Base-by-base conservation (phyloP, 2,888 invertebrate genomes). In the Lepidocyrtoides sp. region DNA sequence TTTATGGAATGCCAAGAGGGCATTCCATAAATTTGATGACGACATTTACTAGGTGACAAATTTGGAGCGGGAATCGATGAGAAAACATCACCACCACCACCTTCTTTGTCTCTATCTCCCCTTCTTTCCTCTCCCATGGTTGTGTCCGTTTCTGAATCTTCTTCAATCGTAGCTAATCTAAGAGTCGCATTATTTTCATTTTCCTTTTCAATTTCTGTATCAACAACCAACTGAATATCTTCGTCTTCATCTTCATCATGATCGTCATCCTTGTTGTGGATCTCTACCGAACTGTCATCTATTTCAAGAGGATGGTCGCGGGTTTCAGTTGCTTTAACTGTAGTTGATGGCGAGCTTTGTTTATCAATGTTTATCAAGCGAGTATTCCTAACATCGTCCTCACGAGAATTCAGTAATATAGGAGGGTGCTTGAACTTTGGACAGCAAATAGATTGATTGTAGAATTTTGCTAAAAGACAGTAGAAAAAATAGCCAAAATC, bases 1-100 rank as follows among this genome's bases (percentile, higher is more conserved):
- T 87, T 91, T 91, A 92, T 14, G 92, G 92, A 92, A 29, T 92
- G 92, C 41, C 92, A 91, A 26, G 91, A 48, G 12, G 92, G 91
- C 91, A 91, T 92, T 26, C 77, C 89, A 66, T 72, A 83, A 17
- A 75, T 26, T 48, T 75, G 89, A 12, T 83, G 83, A 2, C 63
- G 82, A 32, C 89, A 89, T n/a, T 60, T 89, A 2, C 41, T 63
- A 14, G 87, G 87, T 8, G 81, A 12, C 79, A 88, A 41, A 36
- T 66, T 26, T 20, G 81, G 79, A 41, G 81, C 23, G 12, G 69
- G 82, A n/a, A 89, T 29, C 1, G 82, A 12, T 2, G 26, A 10
- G 57, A 60, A 44, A 29, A 48, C 57, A 17, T 54, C 41, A 10
- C 60, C 26, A n/a, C 8, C 17, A 41, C 7, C 20, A 69, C 69